Base-by-base conservation (phyloP, 2,797 vertebrate genomes). In the Sebastes hopkinsi region DNA sequence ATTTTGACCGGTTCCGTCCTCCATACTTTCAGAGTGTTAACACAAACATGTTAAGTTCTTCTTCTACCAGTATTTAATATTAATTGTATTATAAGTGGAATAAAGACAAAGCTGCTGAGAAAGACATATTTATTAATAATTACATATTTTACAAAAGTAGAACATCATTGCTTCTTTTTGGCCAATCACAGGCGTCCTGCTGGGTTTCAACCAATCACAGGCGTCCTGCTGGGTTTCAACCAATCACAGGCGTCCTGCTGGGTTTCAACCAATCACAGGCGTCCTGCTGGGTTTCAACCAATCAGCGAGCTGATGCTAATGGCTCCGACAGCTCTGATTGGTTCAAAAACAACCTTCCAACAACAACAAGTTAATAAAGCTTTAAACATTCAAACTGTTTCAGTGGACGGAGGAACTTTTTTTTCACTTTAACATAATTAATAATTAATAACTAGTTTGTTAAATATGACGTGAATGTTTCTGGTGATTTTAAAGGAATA, bases 91-190 rank as follows among this genome's bases (percentile, higher is more conserved):
- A 30, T 4, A 20, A 11, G 34, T 18, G n/a, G 27, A 67, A 61
- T n/a, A 20, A 67, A 36, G 32, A 54, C 20, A 46, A 27, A 25
- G 16, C 16, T 38, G 14, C 38, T 70, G 66, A 56, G 46, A 70
- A 76, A 75, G 9, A 77, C 29, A 38, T 13, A 34, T 82, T 82
- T 86, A 88, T 80, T 87, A 0, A 73, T 76, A 60, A 61, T 87
- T 74, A 77, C 22, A 83, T 81, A 69, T 56, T 75, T 83, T 72
- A 86, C 75, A 87, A 76, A 77, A 84, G 20, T 23, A 75, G 12
- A 55, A 46, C 9, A 46, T 67, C 4, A 5, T 1, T 12, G 42
- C 32, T 67, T 30, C 3, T 27, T 62, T 55, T 3, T 4, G n/a
- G 30, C 73, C 60, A 76, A 81, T 71, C 36, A 71, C 9, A 59